A percentile compares a stretch with the other conserved stretches of the same genome.
phyloP scores from a whole-genome alignment of 2,888 invertebrate species.

The Thecophora atra region DNA sequence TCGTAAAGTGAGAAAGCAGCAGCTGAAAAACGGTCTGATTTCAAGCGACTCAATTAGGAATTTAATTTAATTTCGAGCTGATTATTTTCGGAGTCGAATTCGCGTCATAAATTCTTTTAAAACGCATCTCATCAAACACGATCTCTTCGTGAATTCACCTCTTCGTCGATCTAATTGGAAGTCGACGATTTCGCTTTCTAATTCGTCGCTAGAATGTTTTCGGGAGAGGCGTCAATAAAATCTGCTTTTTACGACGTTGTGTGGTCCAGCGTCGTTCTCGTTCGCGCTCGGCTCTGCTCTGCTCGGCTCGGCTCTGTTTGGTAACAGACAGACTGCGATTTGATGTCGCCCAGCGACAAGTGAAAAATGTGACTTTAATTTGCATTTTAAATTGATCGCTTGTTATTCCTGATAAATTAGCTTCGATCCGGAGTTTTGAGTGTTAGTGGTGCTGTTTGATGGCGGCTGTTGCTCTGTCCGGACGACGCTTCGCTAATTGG shows the following conservation, averaged over 20 bases:
- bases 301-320: neutral
- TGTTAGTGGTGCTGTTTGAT: neutral
- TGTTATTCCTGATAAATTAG: constrained; percentile 1
- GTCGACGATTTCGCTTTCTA: neutral
- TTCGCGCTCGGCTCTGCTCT: neutral
- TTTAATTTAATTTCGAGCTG: too few species aligned
- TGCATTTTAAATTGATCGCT: constrained; percentile 34
- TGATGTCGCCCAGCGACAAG: constrained; percentile 29
- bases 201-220: neutral
- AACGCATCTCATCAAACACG: too few species aligned
- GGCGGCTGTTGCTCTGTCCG: constrained; percentile 12
- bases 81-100: too few species aligned
- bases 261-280: constrained; percentile 16
- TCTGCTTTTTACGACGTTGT: constrained; percentile 16
- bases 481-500: constrained; percentile 24
- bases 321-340: constrained; percentile 25
- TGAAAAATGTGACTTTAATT: constrained; percentile 32
- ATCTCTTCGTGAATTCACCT: too few species aligned
- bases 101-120: too few species aligned
- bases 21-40: too few species aligned
- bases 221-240: neutral
- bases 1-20: too few species aligned
- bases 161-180: too few species aligned
- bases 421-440: neutral
- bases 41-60: too few species aligned